Conservation (phyloP, 2,797 vertebrate genomes). For the Heterohyrax brucei region DNA sequence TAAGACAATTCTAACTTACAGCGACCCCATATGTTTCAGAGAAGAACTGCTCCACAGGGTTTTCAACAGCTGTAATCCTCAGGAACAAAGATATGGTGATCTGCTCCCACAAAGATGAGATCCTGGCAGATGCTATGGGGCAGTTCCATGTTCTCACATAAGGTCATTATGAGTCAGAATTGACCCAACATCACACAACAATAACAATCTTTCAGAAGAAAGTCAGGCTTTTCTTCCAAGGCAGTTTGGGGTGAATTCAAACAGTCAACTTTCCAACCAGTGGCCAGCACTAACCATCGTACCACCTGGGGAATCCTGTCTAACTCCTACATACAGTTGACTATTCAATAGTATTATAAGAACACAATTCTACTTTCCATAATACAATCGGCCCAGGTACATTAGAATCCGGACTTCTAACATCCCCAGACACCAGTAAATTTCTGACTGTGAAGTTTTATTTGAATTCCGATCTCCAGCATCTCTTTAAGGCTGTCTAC, state of each 20-base stretch:
- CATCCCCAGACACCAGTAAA: not conserved
- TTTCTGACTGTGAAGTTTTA: slow-evolving; percentile 34
- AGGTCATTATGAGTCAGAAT: not conserved
- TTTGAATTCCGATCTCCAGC: slow-evolving; percentile 77
- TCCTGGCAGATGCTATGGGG: not conserved
- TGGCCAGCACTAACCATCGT: not conserved
- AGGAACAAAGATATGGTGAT: not conserved
- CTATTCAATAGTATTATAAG: slow-evolving; percentile 68
- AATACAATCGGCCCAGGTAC: slow-evolving; percentile 36
- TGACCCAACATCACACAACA: not conserved
- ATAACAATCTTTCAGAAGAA: no score
- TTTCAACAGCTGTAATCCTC: not conserved
- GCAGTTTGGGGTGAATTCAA: not conserved
- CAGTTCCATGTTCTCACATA: not conserved
- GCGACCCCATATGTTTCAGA: no score
- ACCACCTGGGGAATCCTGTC: not conserved
- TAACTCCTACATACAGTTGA: slow-evolving; percentile 75
- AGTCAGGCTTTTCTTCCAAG: not conserved
- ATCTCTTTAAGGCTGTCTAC: slow-evolving; percentile 66
- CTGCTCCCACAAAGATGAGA: not conserved
- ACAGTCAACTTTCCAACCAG: not conserved
- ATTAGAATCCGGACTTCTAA: not conserved
- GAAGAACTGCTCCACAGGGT: no score
- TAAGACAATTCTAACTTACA: no score
- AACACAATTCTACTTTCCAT: slow-evolving; percentile 44